Evolutionary conservation across 2,888 invertebrate species (phyloP).

Genomic region (Polymixis flavicincta): DNA sequence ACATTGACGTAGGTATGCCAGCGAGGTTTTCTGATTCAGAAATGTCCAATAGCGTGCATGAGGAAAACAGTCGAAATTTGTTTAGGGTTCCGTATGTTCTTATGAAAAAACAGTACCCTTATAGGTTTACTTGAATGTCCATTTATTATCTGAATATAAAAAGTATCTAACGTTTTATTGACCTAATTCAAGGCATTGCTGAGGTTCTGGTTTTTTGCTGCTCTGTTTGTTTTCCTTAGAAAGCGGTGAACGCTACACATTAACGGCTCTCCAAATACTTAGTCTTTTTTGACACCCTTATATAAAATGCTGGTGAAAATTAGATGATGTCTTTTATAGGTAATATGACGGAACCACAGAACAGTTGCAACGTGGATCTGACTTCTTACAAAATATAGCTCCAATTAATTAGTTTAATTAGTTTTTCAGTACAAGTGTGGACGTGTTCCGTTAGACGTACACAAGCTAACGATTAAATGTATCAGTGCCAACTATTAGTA

Average conservation of each 20-base stretch:
- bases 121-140: too few species aligned
- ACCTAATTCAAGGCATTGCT: neutral
- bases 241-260: too few species aligned
- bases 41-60: neutral
- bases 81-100: too few species aligned
- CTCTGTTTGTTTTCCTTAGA: too few species aligned
- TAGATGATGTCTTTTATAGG: too few species aligned
- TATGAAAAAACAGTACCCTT: too few species aligned
- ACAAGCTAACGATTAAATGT: conserved; percentile 35
- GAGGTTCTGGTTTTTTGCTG: neutral
- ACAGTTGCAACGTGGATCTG: conserved; percentile 9
- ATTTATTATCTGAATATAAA: neutral
- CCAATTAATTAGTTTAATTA: conserved; percentile 45
- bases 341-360: too few species aligned
- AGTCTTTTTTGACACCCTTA: too few species aligned
- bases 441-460: conserved; percentile 20
- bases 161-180: neutral
- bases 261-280: too few species aligned
- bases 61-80: conserved; percentile 5
- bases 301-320: too few species aligned
- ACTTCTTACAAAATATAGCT: conserved; percentile 30
- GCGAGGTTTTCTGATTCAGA: neutral
- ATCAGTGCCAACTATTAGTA: conserved; percentile 36
- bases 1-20: neutral
- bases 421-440: conserved; percentile 40